Evolutionary conservation across 2,113 vertebrate genomes (phyloP), one percentile per base, ranked within the genome.

Genomic region (Syngnathus scovelli): DNA sequence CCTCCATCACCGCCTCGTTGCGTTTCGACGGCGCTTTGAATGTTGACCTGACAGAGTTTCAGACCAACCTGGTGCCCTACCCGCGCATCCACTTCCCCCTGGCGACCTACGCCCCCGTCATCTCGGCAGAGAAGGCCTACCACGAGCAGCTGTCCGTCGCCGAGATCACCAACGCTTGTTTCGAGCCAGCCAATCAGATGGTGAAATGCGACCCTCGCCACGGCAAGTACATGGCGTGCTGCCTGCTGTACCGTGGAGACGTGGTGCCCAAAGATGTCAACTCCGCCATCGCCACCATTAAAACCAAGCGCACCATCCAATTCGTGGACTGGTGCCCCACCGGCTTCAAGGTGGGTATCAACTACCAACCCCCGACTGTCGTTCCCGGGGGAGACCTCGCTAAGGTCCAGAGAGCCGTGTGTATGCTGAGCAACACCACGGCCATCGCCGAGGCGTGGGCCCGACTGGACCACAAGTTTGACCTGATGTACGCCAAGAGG

Each of bases 141-240:
- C 92, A 93, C 6, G 92, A 94, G 79, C 92, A 92, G 83, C 76
- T 93, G 0, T 86, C 92, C 0, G 92, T 93, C n/a, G 82, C 92
- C 0, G 92, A 94, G 19, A 93, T 94, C 55, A 93, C 93, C 33
- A 94, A 87, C 0, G 80, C 91, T 65, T 93, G 93, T 82, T 94
- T 93, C 13, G 92, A 94, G 76, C 92, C 92, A 2, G 91, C 93
- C 87, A 93, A 93, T 72, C 92, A 92, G 89, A 93, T 93, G 91
- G 91, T 94, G 54, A 93, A 92, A 38, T 94, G 93, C 0, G 89
- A 94, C 64, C 92, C 93, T 33, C 87, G 75, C 16, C 91, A 91
- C 1, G 94, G 94, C 0, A 94, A 94, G 72, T 94, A 94, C 85
- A 94, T 94, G 93, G 93, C 93, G 58, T 94, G 93, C 74, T 94